Percentiles rank a stretch among this genome's conserved stretches.
These are phyloP conservation scores for Rhabdophis nuchalis DNA, from an alignment of 2,797 vertebrate genomes.

Conservation along the genomic window DNA sequence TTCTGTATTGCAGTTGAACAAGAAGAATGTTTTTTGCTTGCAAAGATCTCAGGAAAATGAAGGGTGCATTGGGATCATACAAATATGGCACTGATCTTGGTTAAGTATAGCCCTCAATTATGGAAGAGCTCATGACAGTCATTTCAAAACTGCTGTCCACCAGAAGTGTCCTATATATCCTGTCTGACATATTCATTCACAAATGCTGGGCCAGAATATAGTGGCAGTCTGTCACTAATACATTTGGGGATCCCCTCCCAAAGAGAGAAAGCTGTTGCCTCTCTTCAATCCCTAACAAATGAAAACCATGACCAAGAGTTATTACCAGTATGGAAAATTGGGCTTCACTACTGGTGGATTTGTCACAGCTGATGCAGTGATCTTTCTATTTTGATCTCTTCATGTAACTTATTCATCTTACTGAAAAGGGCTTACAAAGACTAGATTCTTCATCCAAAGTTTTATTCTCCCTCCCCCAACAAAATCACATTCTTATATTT, in stretches of 20 bases:
- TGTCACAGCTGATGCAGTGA: background rate
- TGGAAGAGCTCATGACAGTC: background rate
- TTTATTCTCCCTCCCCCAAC: conserved; percentile 26
- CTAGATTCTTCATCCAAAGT: conserved; percentile 23
- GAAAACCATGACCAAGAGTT: background rate
- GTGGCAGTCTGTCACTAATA: background rate
- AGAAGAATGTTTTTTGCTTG: background rate
- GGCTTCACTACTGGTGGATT: background rate
- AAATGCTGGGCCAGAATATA: background rate
- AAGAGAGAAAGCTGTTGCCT: background rate
- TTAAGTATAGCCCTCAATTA: background rate
- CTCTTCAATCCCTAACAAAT: background rate
- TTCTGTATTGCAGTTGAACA: background rate
- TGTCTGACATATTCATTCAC: background rate
- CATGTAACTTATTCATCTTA: conserved; percentile 1
- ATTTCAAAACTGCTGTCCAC: background rate
- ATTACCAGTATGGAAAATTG: background rate
- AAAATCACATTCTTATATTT: conserved; percentile 35
- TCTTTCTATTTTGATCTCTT: background rate
- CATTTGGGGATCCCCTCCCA: background rate
- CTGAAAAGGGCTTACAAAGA: conserved; percentile 6
- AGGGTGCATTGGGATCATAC: background rate
- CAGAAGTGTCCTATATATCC: background rate
- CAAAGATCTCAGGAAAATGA: background rate
- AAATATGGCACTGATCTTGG: background rate